A percentile compares a stretch with the other conserved stretches of the same genome.
Conservation (phyloP, 1,140 invertebrate species). For the Lepidurus apus region DNA sequence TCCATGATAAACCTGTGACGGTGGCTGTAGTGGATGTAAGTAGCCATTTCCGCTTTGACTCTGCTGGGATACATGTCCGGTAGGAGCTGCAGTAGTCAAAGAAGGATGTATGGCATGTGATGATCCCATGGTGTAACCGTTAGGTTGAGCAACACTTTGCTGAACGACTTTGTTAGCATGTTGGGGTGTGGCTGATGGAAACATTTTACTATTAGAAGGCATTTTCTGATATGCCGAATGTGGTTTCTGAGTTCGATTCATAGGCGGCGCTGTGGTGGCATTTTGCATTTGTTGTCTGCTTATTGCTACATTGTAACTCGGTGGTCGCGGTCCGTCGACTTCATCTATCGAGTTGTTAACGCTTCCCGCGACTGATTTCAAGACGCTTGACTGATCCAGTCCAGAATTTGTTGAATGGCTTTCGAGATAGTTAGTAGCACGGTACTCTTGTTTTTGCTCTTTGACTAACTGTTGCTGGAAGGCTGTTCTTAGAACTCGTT, state of each 20-base stretch:
- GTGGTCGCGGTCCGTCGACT: conserved; percentile 26
- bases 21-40: conserved; percentile 18
- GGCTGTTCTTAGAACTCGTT: conserved; percentile 73
- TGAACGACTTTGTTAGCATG: conserved; percentile 25
- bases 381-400: conserved; percentile 33
- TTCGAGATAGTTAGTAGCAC: conserved; percentile 36
- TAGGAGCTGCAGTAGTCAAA: conserved; percentile 20
- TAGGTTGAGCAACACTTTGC: conserved; percentile 9
- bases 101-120: conserved; percentile 10
- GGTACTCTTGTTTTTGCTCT: conserved; percentile 54
- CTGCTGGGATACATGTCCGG: conserved; percentile 24
- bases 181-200: conserved; percentile 36
- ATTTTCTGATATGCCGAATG: conserved; percentile 31
- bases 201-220: conserved; percentile 41
- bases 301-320: conserved; percentile 17
- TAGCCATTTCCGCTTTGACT: conserved; percentile 23
- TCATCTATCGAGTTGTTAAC: conserved; percentile 27
- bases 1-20: background rate
- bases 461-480: conserved; percentile 64
- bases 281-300: conserved; percentile 27
- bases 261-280: conserved; percentile 36
- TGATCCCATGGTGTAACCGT: conserved; percentile 15
- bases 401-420: conserved; percentile 22
- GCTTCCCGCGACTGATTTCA: conserved; percentile 30
- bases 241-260: conserved; percentile 25